Conservation (phyloP, 1,140 invertebrate species). For the Sogatella furcifera region DNA sequence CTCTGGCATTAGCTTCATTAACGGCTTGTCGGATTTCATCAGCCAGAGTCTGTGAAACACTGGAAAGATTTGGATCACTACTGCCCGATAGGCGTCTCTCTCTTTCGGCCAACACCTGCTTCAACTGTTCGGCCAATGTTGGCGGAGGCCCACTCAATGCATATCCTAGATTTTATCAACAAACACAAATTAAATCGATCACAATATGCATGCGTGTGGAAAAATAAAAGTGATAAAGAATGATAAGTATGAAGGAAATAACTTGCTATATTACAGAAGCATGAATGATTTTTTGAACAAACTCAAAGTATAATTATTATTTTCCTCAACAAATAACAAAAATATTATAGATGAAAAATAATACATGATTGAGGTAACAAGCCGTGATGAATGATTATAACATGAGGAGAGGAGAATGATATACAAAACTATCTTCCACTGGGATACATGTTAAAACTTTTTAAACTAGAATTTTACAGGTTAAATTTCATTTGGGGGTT, state of each 20-base stretch:
- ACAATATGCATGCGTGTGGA: not conserved
- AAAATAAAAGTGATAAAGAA: not conserved
- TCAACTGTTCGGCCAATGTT: constrained; percentile 70
- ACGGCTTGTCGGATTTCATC: constrained; percentile 75
- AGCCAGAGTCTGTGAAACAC: constrained; percentile 37
- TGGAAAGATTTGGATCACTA: constrained; percentile 18
- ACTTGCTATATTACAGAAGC: not conserved
- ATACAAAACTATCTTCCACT: too few relatives aligned
- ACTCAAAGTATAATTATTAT: not conserved
- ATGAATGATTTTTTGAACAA: not conserved
- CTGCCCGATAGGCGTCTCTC: constrained; percentile 45
- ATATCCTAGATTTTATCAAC: not conserved
- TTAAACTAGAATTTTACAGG: too few relatives aligned
- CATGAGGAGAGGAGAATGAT: too few relatives aligned
- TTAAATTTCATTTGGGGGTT: too few relatives aligned
- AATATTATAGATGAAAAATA: too few relatives aligned
- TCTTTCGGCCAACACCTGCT: constrained; percentile 66
- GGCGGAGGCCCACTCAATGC: constrained; percentile 44
- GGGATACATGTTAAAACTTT: too few relatives aligned
- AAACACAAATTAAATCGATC: not conserved
- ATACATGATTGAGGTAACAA: too few relatives aligned
- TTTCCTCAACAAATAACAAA: too few relatives aligned
- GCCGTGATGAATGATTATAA: too few relatives aligned
- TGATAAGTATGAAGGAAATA: not conserved
- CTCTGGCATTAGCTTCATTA: constrained; percentile 60